Evolutionary conservation across 2,797 vertebrate species (phyloP), one percentile per base, ranked within the genome.

Genomic region (Malurus leucopterus): DNA sequence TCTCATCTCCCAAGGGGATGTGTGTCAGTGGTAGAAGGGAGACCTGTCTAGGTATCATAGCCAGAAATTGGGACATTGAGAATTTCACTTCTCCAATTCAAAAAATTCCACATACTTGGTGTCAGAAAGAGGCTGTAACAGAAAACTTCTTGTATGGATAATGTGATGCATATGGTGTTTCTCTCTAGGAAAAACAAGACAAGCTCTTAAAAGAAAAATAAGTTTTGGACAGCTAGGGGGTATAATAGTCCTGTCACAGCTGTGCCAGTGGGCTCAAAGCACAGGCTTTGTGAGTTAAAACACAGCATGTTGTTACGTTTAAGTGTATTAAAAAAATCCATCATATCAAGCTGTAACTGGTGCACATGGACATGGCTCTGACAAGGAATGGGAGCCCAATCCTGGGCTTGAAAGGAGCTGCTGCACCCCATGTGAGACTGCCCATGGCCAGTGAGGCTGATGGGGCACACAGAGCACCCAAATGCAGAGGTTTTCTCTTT

Each of bases 201-300:
- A 65, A 84, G 43, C n/a, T 88, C 53, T 82, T 86, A 53, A 81
- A 77, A 86, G 75, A 65, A 79, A 76, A 91, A 13, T 53, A 58
- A 57, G 24, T 74, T 90, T 86, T 75, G 67, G 40, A 79, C 50
- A 89, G 67, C 64, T 81, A 74, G 41, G 30, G 30, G 30, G 9
- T 92, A 53, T 64, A 83, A 64, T 32, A 68, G 49, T 71, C n/a
- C 29, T 65, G 55, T 61, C 36, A 44, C 68, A 92, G 69, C 88
- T 93, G 77, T 79, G 78, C 91, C 84, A 85, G 36, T 92, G 93
- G 65, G 30, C 65, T 89, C 43, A 50, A 65, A 88, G 75, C 26
- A 71, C 58, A 89, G 62, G 44, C 68, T 89, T 83, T 22, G 1
- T 71, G 47, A 53, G 49, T 82, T 86, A 90, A 92, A 93, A 32